Conservation (phyloP, 2,797 vertebrate species). For the Pyrocephalus nanus region DNA sequence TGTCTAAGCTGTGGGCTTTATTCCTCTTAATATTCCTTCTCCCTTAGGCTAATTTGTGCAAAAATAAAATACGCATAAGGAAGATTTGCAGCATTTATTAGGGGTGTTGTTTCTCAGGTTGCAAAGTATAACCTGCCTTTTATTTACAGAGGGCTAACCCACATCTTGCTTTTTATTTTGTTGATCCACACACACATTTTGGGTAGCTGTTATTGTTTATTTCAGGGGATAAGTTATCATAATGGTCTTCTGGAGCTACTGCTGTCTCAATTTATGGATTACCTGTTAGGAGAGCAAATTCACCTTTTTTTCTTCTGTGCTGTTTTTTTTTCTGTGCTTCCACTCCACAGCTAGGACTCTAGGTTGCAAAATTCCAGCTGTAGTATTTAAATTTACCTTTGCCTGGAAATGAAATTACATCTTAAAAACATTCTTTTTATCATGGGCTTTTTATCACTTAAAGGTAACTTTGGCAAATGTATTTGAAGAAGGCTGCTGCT, state of each 20-base stretch:
- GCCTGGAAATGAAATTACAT: not conserved
- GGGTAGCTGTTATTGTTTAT: not conserved
- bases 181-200: not conserved
- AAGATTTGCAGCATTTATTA: not conserved
- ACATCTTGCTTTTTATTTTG: not conserved
- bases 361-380: not conserved
- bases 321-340: not conserved
- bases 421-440: not conserved
- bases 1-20: not conserved
- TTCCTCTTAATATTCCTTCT: not conserved
- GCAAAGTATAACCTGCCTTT: not conserved
- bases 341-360: not conserved
- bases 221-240: not conserved
- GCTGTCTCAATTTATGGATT: not conserved
- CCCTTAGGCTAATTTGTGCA: slow-evolving; percentile 20
- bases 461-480: not conserved
- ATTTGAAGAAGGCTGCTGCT: not conserved
- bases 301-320: not conserved
- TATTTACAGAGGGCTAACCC: not conserved
- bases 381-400: not conserved
- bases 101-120: not conserved
- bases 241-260: not conserved
- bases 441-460: not conserved
- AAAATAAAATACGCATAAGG: not conserved
- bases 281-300: not conserved